Conservation (phyloP, 2,113 vertebrate species). For the Thalassoma bifasciatum region DNA sequence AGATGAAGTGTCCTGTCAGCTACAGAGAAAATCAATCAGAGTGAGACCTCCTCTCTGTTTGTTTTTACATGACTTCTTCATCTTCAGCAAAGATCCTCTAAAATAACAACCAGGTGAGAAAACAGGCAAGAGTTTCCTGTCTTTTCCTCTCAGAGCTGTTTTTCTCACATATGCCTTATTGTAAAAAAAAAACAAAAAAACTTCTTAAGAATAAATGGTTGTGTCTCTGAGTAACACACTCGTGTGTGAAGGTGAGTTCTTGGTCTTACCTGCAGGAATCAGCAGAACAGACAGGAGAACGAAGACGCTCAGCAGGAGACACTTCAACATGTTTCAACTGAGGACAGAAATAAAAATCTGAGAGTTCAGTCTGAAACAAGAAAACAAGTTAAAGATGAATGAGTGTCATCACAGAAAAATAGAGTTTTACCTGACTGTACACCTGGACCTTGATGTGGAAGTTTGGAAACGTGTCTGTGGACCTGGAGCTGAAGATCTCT, state of each 20-base stretch:
- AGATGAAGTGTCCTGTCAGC: too few relatives aligned
- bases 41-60: neutral
- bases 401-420: neutral
- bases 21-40: neutral
- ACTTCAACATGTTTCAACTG: neutral
- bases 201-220: neutral
- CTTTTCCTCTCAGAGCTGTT: neutral
- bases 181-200: neutral
- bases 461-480: too few relatives aligned
- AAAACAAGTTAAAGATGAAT: too few relatives aligned
- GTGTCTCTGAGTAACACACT: too few relatives aligned
- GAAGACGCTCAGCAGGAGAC: neutral
- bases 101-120: too few relatives aligned
- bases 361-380: too few relatives aligned
- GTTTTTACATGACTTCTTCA: too few relatives aligned
- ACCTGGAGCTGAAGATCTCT: neutral
- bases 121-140: too few relatives aligned
- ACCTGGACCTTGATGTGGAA: neutral
- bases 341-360: neutral
- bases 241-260: too few relatives aligned
- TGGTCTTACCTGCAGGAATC: neutral
- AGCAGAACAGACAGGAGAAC: neutral
- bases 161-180: neutral
- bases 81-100: too few relatives aligned
- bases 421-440: neutral